Base-by-base conservation (phyloP, 2,888 invertebrate species). In the Trissolcus japonicus region DNA sequence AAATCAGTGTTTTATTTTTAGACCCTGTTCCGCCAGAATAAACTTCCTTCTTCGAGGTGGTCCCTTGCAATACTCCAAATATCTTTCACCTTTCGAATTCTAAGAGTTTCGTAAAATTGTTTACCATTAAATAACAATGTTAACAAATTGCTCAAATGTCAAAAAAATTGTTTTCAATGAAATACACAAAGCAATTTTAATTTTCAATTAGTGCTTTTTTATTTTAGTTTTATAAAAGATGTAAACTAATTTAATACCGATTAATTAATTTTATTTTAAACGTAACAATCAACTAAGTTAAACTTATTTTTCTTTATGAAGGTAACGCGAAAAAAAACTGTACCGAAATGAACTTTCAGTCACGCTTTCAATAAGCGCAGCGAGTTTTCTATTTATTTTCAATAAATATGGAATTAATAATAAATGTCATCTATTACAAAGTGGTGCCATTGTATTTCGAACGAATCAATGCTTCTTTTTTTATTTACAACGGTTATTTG, bases 401-500 rank as follows among this genome's bases (percentile, higher is more conserved):
- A 87, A 88, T 87, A 87, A 88, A 87, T 88, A 87, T 84, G 84
- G 82, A 82, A 80, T 78, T 81, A 79, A 76, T 80, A 74, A 81
- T 80, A 76, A 81, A 76, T 82, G 78, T 79, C 79, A 82, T 76
- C 82, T 83, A 84, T 81, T 82, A 82, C 66, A 83, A 84, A 81
- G 81, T 78, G 79, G 63, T 71, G 65, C 69, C 79, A 72, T 40
- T 55, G 55, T 53, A 60, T 35, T 43, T 80, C 82, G 79, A 78
- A 82, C 66, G 76, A 73, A 79, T 82, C 72, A 78, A 80, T 79
- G 79, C 73, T 78, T 61, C 35, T 35, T 9, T 79, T 82, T 82
- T 46, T 82, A 78, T 77, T 78, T 82, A 81, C 75, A 80, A 78
- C 75, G 66, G 79, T 81, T 77, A 79, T 75, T 80, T 80, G 62